phyloP scores from a whole-genome alignment of 2,888 invertebrate species.

The Argyresthia albistria region DNA sequence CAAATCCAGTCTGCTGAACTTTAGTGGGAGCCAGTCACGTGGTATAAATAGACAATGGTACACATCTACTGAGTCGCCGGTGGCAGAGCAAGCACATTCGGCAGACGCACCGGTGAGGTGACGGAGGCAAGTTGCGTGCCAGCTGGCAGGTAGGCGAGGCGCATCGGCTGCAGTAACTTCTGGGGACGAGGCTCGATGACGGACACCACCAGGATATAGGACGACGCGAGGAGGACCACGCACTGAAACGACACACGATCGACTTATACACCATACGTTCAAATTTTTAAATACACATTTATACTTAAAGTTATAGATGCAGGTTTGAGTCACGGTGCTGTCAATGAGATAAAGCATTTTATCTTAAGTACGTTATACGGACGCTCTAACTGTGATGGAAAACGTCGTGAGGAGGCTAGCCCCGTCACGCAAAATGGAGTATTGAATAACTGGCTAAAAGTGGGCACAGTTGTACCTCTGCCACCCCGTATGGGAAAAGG shows the following conservation, averaged over 20 bases:
- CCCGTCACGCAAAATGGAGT: too few species aligned
- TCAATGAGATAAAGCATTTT: too few species aligned
- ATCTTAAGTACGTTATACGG: too few species aligned
- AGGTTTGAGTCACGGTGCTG: too few species aligned
- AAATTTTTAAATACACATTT: too few species aligned
- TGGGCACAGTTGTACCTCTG: too few species aligned
- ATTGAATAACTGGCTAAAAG: too few species aligned
- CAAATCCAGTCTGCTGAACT: not conserved
- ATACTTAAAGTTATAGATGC: too few species aligned
- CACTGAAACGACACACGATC: conserved; percentile 23
- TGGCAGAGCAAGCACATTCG: not conserved
- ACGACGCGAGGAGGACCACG: conserved; percentile 43
- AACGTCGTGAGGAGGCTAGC: too few species aligned
- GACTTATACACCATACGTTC: too few species aligned
- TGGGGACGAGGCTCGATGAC: conserved; percentile 15
- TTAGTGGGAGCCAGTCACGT: not conserved
- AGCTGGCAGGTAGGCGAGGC: not conserved
- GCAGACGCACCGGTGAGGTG: not conserved
- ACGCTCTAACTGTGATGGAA: too few species aligned
- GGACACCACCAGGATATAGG: conserved; percentile 36
- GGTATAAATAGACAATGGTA: not conserved
- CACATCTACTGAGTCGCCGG: not conserved
- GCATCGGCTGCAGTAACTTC: not conserved
- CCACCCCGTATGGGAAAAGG: too few species aligned
- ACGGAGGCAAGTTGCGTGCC: not conserved